Evolutionary conservation across 2,113 vertebrate species (phyloP).

Genomic region (Typhlomys cinereus): DNA sequence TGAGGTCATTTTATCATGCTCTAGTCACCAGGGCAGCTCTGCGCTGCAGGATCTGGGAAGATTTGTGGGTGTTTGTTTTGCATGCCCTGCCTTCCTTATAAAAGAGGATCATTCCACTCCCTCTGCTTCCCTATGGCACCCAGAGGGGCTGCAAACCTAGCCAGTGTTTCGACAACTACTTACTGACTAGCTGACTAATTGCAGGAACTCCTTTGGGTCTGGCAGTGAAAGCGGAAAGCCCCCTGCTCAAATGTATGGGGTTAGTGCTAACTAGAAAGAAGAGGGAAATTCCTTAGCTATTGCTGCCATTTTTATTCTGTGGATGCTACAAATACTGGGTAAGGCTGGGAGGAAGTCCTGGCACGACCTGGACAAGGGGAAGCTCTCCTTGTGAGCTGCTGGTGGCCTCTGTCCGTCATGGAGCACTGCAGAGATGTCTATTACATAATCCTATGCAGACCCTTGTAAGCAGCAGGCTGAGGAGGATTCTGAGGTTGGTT

Average conservation of each 20-base stretch:
- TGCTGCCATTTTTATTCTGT: background rate
- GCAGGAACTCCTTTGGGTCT: background rate
- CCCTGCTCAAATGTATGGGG: background rate
- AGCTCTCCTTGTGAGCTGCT: background rate
- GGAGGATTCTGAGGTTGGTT: background rate
- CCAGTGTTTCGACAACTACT: constrained; percentile 17
- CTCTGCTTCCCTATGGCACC: constrained; percentile 5
- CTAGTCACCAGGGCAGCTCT: background rate
- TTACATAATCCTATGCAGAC: background rate
- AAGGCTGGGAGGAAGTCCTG: background rate
- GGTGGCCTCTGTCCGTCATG: background rate
- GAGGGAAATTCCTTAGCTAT: background rate
- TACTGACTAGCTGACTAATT: constrained; percentile 51
- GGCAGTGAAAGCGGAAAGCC: background rate
- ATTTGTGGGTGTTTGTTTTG: constrained; percentile 65
- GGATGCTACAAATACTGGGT: background rate
- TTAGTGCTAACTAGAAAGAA: background rate
- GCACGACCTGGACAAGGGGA: background rate
- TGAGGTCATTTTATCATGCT: constrained; percentile 33
- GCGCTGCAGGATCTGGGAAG: constrained; percentile 1
- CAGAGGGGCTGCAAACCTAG: constrained; percentile 57
- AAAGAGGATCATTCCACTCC: constrained; percentile 6
- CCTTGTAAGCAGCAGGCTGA: background rate
- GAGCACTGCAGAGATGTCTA: background rate
- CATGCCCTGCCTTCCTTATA: background rate